phyloP scores from a whole-genome alignment of 30 jellyfish, hydroid and myxozoan genomes.

The Morbakka virulenta region DNA sequence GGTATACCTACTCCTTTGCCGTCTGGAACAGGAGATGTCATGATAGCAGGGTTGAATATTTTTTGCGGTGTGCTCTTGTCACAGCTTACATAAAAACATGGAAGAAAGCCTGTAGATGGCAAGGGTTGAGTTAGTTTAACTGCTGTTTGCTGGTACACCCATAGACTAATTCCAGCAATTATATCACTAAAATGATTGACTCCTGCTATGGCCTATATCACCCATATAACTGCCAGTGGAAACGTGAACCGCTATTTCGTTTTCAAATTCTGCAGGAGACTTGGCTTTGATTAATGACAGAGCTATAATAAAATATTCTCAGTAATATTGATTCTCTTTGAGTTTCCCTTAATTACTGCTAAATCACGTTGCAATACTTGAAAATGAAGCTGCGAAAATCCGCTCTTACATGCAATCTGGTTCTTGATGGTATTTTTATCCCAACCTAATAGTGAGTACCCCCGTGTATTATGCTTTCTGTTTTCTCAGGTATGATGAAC shows the following conservation, averaged over 20 bases:
- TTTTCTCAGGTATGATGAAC: background rate
- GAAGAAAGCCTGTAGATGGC: conserved; percentile 21
- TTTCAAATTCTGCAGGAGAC: conserved; percentile 16
- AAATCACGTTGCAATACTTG: background rate
- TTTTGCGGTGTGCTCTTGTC: conserved; percentile 37
- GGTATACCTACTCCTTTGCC: background rate
- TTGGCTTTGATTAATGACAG: conserved; percentile 15
- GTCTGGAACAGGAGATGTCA: background rate
- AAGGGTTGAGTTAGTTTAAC: conserved; percentile 2
- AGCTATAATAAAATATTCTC: conserved; percentile 16
- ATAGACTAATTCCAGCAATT: background rate
- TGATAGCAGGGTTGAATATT: conserved; percentile 8
- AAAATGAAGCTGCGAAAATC: conserved; percentile 1
- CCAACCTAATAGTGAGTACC: background rate
- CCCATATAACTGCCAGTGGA: conserved; percentile 41
- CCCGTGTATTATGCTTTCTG: background rate
- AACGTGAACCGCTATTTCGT: conserved; percentile 7
- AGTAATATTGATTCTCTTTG: conserved; percentile 3
- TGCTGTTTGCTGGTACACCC: no score
- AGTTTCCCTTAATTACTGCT: background rate
- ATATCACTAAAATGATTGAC: conserved; percentile 21
- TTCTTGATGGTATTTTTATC: background rate
- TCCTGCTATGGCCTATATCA: conserved; percentile 23
- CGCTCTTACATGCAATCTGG: background rate
- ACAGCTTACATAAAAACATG: conserved; percentile 1